These are phyloP conservation scores for Peromyscus nudipes DNA, from an alignment of 2,797 vertebrate species.

Conservation along the genomic window DNA sequence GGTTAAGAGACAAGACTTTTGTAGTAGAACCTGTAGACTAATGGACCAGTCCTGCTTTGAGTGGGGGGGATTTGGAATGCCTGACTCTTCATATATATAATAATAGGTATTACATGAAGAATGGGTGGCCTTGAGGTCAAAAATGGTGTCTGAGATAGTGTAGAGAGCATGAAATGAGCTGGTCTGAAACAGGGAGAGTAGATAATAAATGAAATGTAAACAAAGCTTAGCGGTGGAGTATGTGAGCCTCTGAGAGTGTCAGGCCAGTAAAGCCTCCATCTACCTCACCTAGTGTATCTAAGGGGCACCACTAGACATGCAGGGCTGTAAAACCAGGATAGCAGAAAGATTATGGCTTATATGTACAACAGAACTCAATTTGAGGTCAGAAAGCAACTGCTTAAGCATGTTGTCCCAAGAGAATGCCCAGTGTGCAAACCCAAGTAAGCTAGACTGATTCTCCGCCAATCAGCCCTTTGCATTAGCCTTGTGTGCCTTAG, in stretches of 20 bases:
- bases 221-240: neutral
- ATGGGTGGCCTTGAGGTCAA: neutral
- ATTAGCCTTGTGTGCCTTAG: neutral
- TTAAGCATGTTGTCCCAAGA: neutral
- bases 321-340: neutral
- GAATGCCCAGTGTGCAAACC: neutral
- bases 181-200: neutral
- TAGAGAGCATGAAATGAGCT: neutral
- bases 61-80: neutral
- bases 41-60: too few relatives aligned
- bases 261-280: neutral
- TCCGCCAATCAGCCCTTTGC: neutral
- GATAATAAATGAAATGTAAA: neutral
- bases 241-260: neutral
- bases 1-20: neutral
- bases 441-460: neutral
- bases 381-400: neutral
- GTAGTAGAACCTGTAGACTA: neutral
- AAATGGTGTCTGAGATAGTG: neutral
- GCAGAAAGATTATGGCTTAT: neutral
- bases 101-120: neutral
- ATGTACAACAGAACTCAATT: neutral
- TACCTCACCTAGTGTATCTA: neutral
- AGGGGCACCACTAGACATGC: neutral
- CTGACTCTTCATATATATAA: neutral